Evolutionary conservation across 2,888 invertebrate species (phyloP), one percentile per base, ranked within the genome.

Genomic region (Yponomeuta malinellus): DNA sequence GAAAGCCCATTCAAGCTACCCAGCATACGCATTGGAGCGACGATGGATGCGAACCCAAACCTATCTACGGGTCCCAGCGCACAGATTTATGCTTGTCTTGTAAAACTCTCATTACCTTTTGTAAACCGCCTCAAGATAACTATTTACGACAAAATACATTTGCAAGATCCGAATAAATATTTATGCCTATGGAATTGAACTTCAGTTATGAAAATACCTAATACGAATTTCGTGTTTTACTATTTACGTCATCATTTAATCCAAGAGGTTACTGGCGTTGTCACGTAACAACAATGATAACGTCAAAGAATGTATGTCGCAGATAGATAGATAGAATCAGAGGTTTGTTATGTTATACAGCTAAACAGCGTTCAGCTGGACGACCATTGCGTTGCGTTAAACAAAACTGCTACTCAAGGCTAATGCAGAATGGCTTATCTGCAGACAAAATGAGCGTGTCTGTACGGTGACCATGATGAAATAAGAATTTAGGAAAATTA

Each of bases 1-100:
- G 69, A 66, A 71, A 69, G 65, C 48, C 37, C 43, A 69, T 66
- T 71, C 59, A 71, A 69, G n/a, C 8, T 31, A 52, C n/a, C 4
- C 67, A 37, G 9, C 29, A 43, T 70, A 63, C 64, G 70, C 37
- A 15, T 12, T 65, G 43, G 37, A 48, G 68, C 68, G 33, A 48
- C 68, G 23, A 68, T n/a, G 48, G 68, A 59, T 59, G 52, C 52
- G 15, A 59, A 15, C 52, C 52, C 52, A 59, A 59, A 59, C 52
- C 52, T 15, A 68, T 68, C 48, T 52, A 52, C 31, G 31, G 48
- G 1, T 52, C 29, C 15, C 31, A 59, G 52, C 15, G 52, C 52
- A 59, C 52, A 59, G 12, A 59, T 59, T 59, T 59, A 59, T 59
- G 48, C 48, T 68, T 68, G 52, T 68, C 31, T 23, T 68, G 29